Base-by-base conservation (phyloP, 2,888 invertebrate genomes). In the Agrochola macilenta region DNA sequence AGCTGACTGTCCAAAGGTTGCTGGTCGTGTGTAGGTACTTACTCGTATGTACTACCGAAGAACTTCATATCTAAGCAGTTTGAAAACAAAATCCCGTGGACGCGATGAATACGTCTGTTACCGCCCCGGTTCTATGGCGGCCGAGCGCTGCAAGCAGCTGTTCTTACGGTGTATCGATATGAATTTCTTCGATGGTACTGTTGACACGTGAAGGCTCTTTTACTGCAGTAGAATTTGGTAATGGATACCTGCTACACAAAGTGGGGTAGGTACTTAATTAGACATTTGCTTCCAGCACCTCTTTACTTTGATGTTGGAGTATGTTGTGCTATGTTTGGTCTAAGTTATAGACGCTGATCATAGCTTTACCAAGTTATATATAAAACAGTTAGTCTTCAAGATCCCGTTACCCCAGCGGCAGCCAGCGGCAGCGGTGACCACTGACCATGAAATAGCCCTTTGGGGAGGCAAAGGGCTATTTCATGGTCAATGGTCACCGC, bases 221-320 rank as follows among this genome's bases (percentile, higher is more conserved):
- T 11, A n/a, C 3, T 43, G 49, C 64, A 69, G 57, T 35, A 52
- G 39, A 80, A 61, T 80, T 84, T 43, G 57, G 61, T 79, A 71
- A 84, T 71, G 54, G 57, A 71, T 43, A 69, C 35, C 61, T 57
- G 26, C 52, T 43, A 54, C n/a, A 14, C 52, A 79, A 64, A 71
- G 57, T 66, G 66, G 39, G 9, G 60, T 57, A 73, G 1, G 9
- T 66, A 52, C 66, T 80, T 85, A 73, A 85, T 83, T 71, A 64
- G 20, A 77, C 73, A 82, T 83, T 82, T 85, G 63, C 60, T 74
- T 86, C 61, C 61, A 54, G 54, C 30, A 82, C 26, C 61, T 82
- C 69, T 73, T 82, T 57, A 82, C 69, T 82, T 82, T 76, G 76
- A 69, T 82, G 82, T 69, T 52, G 2, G 8, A 85, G 58, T 63